Evolutionary conservation across 64 coral and sea anemone genomes (phyloP), one percentile per base, ranked within the genome.

Genomic region (Stichodactyla helianthus): DNA sequence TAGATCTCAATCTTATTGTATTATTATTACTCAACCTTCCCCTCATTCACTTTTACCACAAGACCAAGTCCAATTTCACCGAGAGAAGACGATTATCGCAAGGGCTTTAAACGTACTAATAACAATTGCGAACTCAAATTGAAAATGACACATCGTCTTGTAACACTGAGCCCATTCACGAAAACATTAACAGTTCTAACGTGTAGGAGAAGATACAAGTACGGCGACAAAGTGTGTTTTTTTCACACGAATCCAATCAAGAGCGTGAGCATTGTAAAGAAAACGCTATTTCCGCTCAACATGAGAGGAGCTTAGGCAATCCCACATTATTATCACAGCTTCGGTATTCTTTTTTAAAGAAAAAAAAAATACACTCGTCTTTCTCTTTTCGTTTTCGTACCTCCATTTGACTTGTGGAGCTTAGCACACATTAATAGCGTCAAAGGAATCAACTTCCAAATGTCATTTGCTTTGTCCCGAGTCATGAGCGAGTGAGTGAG

Each of bases 31-130:
- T 74, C 68, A 81, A 51, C 26, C 52, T 35, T 84, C 15, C 83
- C 59, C 83, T 84, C 83, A 54, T 84, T 63, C 59, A 58, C 83
- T 84, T 19, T 55, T 50, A 84, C 59, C 83, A 84, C 83, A 84
- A 63, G 83, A 31, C 53, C 25, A 84, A 74, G 68, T 74, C 68
- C 26, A 74, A 31, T 74, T 74, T 74, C n/a, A 74, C 68, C 23
- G 27, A 74, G 68, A 74, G 68, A 81, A n/a, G 79, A 57, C 79
- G 51, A 15, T 82, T 54, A 82, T 35, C 83, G 59, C 83, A n/a
- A 35, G 15, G 83, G 59, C 54, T 84, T 74, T 63, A n/a, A 54
- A 81, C 18, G 50, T 18, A 54, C 52, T 12, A 81, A 81, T 81
- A 81, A 81, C 51, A 81, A 19, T 81, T 81, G 52, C 78, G 52